Percentiles rank a stretch among this genome's conserved stretches.
Evolutionary conservation across 2,113 vertebrate species (phyloP).

Genomic region (Lycaon pictus): DNA sequence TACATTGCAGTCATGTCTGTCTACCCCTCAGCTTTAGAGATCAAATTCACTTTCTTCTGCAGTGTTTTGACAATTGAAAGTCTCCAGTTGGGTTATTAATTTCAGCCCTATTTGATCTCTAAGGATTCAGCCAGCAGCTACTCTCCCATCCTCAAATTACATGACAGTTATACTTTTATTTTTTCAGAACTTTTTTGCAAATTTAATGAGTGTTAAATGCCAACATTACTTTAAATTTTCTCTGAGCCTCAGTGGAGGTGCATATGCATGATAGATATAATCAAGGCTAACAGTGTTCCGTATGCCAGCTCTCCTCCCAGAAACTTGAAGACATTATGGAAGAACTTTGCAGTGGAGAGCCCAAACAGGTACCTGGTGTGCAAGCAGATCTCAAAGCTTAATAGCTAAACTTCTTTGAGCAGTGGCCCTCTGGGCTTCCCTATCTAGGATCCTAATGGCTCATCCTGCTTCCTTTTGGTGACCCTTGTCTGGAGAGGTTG

Average conservation of each 20-base stretch:
- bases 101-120: slow-evolving; percentile 61
- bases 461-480: background rate
- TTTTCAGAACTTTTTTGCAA: slow-evolving; percentile 69
- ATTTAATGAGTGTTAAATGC: slow-evolving; percentile 63
- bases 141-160: background rate
- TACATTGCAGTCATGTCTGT: slow-evolving; percentile 46
- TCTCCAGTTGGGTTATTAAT: slow-evolving; percentile 60
- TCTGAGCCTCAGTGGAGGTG: slow-evolving; percentile 9
- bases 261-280: background rate
- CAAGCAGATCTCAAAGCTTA: background rate
- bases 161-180: slow-evolving; percentile 51
- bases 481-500: background rate
- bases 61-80: slow-evolving; percentile 59
- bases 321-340: background rate
- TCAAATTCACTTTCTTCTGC: slow-evolving; percentile 61
- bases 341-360: background rate
- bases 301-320: background rate
- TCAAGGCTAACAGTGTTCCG: background rate
- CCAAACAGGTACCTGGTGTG: background rate
- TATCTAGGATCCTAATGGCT: background rate
- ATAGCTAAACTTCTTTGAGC: background rate
- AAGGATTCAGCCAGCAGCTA: slow-evolving; percentile 24
- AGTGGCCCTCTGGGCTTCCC: background rate
- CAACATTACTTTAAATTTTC: slow-evolving; percentile 48
- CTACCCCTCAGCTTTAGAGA: slow-evolving; percentile 28